Evolutionary conservation across 2,113 vertebrate genomes (phyloP), one percentile per base, ranked within the genome.

Genomic region (Seriola dumerili): DNA sequence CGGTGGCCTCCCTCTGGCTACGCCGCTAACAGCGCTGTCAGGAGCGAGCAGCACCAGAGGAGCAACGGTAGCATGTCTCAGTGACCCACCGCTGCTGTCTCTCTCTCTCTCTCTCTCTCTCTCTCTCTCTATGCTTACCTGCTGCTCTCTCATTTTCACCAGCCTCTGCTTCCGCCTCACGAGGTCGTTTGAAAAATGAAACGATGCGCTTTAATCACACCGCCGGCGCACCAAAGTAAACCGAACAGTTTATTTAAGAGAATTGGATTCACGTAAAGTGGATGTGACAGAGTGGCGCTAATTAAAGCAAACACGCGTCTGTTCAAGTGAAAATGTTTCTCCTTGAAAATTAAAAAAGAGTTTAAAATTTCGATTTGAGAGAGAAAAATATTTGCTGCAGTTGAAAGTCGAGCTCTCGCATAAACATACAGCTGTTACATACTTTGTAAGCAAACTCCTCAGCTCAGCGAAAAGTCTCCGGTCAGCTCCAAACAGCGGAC

Each of bases 141-240:
- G 2, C 21, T 21, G 32, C 16, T 59, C 17, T 66, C 17, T 72
- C 48, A 46, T 34, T 72, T 42, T 50, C 38, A 71, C 46, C 3
- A 54, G 25, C 48, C 6, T 58, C 61, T 52, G 70, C 32, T 67
- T 73, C 11, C 29, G 40, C 7, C 12, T 59, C 50, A 25, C 7
- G 6, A 7, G 19, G 11, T 21, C 61, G n/a, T 59, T 46, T 50
- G n/a, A 81, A 59, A 25, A 61, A 67, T 32, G 16, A 40, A 73
- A 74, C 25, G 17, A 25, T 78, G 40, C 40, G 65, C 46, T 66
- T 73, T 11, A 58, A 72, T 65, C 50, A 72, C 4, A 1, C 48
- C 23, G 34, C 25, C 12, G 34, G 48, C 32, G n/a, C 14, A 54
- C 17, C 19, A 38, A 23, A 71, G 34, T 36, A 38, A 58, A 42